These are phyloP conservation scores for Pandion haliaetus DNA, from an alignment of 2,113 vertebrate species.

Conservation along the genomic window DNA sequence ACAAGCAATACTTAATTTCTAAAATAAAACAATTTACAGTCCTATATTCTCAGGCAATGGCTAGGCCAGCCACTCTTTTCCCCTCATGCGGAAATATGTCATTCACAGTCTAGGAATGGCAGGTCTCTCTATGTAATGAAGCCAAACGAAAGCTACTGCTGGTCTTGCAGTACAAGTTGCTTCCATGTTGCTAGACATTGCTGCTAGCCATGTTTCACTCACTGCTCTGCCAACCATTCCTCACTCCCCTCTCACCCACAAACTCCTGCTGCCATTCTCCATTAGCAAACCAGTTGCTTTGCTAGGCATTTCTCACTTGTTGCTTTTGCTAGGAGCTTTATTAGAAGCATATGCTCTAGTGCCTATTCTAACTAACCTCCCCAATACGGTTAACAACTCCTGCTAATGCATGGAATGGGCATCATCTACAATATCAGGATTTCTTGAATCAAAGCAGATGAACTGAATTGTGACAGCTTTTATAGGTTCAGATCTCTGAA, in stretches of 20 bases:
- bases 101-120: not conserved
- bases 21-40: not conserved
- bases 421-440: not conserved
- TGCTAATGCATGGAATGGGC: not conserved
- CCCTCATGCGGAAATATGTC: not conserved
- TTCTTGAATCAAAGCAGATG: not conserved
- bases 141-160: not conserved
- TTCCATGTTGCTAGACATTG: not conserved
- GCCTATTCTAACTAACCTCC: not conserved
- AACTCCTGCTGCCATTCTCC: not conserved
- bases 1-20: not conserved
- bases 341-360: not conserved
- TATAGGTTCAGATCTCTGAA: not conserved
- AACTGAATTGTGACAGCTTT: not conserved
- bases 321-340: not conserved
- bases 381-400: accelerated
- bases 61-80: not conserved
- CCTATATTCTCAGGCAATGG: not conserved
- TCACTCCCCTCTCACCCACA: not conserved
- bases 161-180: not conserved
- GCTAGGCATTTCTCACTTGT: not conserved
- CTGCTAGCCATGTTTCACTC: not conserved
- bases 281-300: not conserved
- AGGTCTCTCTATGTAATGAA: not conserved
- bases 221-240: not conserved